Conservation (phyloP, 2,797 vertebrate genomes). For the Acestrorhynchus altus region DNA sequence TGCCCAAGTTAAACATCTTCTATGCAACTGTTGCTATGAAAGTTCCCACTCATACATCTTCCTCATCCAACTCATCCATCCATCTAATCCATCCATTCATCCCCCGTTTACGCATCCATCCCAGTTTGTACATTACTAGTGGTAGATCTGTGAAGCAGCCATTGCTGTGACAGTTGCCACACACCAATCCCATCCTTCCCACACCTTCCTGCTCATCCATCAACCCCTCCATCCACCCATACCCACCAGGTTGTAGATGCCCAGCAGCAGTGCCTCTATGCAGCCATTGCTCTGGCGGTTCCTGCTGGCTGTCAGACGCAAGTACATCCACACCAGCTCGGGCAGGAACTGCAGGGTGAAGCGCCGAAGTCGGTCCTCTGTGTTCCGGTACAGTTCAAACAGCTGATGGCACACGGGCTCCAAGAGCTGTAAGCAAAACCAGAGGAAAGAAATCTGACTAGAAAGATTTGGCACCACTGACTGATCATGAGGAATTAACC, state of each 20-base stretch:
- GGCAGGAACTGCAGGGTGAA: conserved; percentile 97
- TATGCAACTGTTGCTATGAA: no score
- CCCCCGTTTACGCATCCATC: no score
- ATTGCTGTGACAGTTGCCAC: background rate
- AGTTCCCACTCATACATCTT: background rate
- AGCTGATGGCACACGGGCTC: conserved; percentile 98
- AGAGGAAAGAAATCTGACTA: background rate
- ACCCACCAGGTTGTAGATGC: conserved; percentile 97
- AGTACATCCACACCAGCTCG: conserved; percentile 95
- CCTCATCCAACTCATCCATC: background rate
- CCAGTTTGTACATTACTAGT: background rate
- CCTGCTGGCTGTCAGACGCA: conserved; percentile 90
- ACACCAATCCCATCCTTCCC: background rate
- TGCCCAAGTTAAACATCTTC: no score
- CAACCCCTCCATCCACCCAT: background rate
- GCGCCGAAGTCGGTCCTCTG: conserved; percentile 90
- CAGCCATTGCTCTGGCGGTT: conserved; percentile 95
- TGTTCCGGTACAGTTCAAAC: conserved; percentile 95
- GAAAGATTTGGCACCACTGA: background rate
- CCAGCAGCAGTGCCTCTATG: conserved; percentile 94
- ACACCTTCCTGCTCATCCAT: background rate
- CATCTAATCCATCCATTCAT: background rate
- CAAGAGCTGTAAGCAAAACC: conserved; percentile 80
- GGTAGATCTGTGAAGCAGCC: background rate
- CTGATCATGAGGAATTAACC: background rate